Percentiles rank a stretch among this genome's conserved stretches.
Conservation (phyloP, 2,113 vertebrate genomes). For the Oplegnathus fasciatus region DNA sequence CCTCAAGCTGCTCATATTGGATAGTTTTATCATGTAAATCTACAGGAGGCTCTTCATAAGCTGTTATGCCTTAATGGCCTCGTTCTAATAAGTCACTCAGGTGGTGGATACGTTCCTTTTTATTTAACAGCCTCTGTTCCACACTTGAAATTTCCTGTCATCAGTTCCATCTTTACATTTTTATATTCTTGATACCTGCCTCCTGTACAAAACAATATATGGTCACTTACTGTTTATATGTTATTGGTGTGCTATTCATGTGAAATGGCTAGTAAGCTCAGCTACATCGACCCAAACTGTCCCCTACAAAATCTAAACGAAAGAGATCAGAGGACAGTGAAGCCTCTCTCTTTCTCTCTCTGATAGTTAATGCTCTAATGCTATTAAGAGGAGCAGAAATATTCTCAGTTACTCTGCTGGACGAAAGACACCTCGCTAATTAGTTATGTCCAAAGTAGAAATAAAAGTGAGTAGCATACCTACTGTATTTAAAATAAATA, state of each 20-base stretch:
- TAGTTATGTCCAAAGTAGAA: constrained; percentile 1
- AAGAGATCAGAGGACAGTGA: constrained; percentile 86
- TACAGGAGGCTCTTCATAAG: constrained; percentile 74
- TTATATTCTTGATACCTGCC: neutral
- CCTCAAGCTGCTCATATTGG: constrained; percentile 57
- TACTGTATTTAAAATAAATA: neutral
- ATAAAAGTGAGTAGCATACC: neutral
- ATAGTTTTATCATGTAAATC: constrained; percentile 74
- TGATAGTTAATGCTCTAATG: constrained; percentile 52
- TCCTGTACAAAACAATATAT: neutral
- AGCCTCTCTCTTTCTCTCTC: neutral
- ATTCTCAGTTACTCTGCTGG: constrained; percentile 57
- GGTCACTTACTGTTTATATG: neutral
- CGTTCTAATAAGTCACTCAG: constrained; percentile 59
- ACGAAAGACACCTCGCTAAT: constrained; percentile 3
- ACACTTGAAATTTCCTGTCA: constrained; percentile 6
- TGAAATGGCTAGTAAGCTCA: neutral
- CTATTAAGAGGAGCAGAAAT: constrained; percentile 82
- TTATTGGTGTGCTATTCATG: neutral
- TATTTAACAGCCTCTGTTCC: constrained; percentile 7
- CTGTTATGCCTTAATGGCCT: constrained; percentile 67
- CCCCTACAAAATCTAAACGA: constrained; percentile 82
- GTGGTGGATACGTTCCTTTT: constrained; percentile 22
- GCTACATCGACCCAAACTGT: constrained; percentile 75
- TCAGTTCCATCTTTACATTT: neutral